These are phyloP conservation scores for Podarcis siculus DNA, from an alignment of 2,797 vertebrate genomes.

Conservation along the genomic window DNA sequence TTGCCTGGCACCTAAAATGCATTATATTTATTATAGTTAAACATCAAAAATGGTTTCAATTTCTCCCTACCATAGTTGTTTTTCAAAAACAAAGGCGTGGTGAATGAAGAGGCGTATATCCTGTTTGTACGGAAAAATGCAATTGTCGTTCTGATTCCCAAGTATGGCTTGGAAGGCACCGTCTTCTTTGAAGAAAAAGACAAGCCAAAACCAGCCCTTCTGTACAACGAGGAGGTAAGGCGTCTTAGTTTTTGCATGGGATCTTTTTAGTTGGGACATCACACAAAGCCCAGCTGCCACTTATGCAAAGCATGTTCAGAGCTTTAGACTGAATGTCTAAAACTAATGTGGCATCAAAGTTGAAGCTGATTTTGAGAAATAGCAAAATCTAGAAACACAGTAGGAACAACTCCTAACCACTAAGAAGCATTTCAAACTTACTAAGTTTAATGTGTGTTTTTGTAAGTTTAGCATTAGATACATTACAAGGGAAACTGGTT, in stretches of 20 bases:
- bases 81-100: slow-evolving; percentile 91
- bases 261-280: not conserved
- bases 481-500: not conserved
- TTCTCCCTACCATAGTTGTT: slow-evolving; percentile 84
- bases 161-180: slow-evolving; percentile 94
- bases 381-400: not conserved
- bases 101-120: slow-evolving; percentile 94
- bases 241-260: not conserved
- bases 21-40: not conserved
- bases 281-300: slow-evolving; percentile 1
- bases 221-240: slow-evolving; percentile 89
- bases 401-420: not conserved
- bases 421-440: not conserved
- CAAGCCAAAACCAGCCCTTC: slow-evolving; percentile 81
- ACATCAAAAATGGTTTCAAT: not conserved
- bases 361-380: not conserved
- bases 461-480: not conserved
- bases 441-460: not conserved
- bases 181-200: slow-evolving; percentile 94
- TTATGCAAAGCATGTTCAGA: not conserved
- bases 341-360: not conserved
- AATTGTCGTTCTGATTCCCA: slow-evolving; percentile 96
- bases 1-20: too few species aligned
- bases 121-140: slow-evolving; percentile 97
- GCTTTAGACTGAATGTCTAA: not conserved